phyloP scores from a whole-genome alignment of 2,113 vertebrate species.

The Aspiorhynchus laticeps region DNA sequence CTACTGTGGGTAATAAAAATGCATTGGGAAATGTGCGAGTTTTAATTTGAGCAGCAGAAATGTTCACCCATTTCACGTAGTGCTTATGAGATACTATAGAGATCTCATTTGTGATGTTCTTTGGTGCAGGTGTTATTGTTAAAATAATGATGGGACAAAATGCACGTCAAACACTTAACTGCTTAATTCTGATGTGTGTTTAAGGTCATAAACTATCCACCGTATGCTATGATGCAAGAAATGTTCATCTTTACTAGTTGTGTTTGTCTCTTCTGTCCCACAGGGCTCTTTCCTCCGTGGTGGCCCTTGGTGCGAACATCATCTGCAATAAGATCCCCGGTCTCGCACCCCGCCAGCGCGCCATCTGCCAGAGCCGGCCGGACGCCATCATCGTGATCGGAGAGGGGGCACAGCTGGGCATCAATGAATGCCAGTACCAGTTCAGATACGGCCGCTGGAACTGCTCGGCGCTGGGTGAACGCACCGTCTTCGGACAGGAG shows the following conservation, averaged over 20 bases:
- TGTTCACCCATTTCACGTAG: too few species aligned
- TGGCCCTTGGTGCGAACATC: slow-evolving; percentile 97
- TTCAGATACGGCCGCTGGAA: slow-evolving; percentile 97
- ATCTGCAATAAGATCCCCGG: slow-evolving; percentile 99
- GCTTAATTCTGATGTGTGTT: not conserved
- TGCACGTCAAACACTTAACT: too few species aligned
- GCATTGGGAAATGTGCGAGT: too few species aligned
- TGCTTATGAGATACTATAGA: not conserved
- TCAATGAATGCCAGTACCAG: slow-evolving; percentile 98
- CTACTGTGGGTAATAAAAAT: not conserved
- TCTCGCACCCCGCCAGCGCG: slow-evolving; percentile 94
- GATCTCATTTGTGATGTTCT: not conserved
- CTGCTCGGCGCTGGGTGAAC: slow-evolving; percentile 96
- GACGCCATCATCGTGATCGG: slow-evolving; percentile 99
- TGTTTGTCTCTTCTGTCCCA: slow-evolving; percentile 42
- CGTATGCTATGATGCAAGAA: not conserved
- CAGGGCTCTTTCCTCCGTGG: slow-evolving; percentile 97
- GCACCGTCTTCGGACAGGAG: slow-evolving; percentile 97
- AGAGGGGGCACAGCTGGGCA: slow-evolving; percentile 96
- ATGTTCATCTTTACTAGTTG: not conserved
- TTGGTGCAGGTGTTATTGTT: too few species aligned
- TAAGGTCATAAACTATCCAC: not conserved
- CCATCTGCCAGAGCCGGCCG: slow-evolving; percentile 97
- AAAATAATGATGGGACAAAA: too few species aligned
- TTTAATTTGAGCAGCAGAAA: too few species aligned